These are phyloP conservation scores for Aphelenchoides fujianensis DNA, from an alignment of 1,140 invertebrate genomes.

Conservation along the genomic window DNA sequence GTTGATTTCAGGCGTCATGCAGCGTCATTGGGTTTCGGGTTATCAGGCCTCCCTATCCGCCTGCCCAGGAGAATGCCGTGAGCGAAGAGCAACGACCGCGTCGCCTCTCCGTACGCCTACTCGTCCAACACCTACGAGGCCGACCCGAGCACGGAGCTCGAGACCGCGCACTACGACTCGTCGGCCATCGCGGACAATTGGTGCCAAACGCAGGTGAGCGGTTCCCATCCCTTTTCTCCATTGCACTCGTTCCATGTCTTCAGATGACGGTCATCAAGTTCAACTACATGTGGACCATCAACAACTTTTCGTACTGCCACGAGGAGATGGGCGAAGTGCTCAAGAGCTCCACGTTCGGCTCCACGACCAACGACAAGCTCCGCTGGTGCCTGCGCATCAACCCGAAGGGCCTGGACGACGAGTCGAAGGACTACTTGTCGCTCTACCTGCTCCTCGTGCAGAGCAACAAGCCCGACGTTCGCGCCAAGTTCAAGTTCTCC, in stretches of 20 bases:
- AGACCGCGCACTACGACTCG: not conserved
- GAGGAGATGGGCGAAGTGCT: constrained; percentile 69
- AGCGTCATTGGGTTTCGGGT: not conserved
- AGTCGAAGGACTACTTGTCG: constrained; percentile 98
- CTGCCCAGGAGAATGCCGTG: constrained; percentile 15
- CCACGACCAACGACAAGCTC: constrained; percentile 96
- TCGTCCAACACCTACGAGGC: constrained; percentile 23
- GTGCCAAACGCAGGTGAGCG: constrained; percentile 79
- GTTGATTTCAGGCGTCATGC: not conserved
- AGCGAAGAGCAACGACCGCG: constrained; percentile 14
- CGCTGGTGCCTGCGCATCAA: constrained; percentile 99
- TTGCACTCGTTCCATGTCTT: not conserved
- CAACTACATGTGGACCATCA: constrained; percentile 92
- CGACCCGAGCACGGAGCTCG: not conserved
- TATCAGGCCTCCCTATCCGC: not conserved
- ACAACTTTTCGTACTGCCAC: constrained; percentile 90
- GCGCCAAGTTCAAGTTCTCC: constrained; percentile 99
- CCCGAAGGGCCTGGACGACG: constrained; percentile 76
- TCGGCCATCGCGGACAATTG: constrained; percentile 82
- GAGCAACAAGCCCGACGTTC: constrained; percentile 98
- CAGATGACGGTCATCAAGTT: constrained; percentile 98
- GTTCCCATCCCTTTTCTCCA: constrained; percentile 1
- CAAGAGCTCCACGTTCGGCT: constrained; percentile 98
- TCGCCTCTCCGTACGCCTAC: constrained; percentile 1
- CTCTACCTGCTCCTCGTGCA: constrained; percentile 95